Percentiles rank a stretch among this genome's conserved stretches.
These are phyloP conservation scores for Andrena minutula DNA, from an alignment of 2,888 invertebrate genomes.

Conservation along the genomic window DNA sequence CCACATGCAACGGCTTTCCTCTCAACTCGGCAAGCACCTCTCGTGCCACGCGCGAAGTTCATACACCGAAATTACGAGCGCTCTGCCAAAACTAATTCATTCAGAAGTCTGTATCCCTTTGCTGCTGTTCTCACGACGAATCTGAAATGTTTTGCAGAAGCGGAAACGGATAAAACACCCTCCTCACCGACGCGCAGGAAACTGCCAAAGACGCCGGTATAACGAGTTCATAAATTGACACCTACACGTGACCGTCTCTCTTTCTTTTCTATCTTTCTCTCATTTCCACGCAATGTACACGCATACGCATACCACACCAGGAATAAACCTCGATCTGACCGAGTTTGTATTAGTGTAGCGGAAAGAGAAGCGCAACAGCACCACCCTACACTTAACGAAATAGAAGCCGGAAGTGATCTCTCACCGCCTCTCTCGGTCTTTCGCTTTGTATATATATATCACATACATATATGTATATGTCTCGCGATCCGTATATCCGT, in stretches of 20 bases:
- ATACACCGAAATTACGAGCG: background rate
- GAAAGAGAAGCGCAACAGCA: slow-evolving; percentile 43
- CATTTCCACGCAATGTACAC: slow-evolving; percentile 69
- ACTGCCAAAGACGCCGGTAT: slow-evolving; percentile 99
- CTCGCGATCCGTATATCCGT: slow-evolving; percentile 28
- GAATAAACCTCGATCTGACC: slow-evolving; percentile 65
- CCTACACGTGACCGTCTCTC: slow-evolving; percentile 87
- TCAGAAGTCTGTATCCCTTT: no score
- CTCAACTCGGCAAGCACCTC: background rate
- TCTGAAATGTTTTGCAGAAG: slow-evolving; percentile 87
- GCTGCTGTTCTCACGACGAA: slow-evolving; percentile 28
- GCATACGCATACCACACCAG: slow-evolving; percentile 65
- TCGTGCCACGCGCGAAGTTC: background rate
- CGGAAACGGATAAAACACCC: slow-evolving; percentile 94
- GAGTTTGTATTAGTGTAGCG: slow-evolving; percentile 55
- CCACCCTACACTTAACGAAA: slow-evolving; percentile 16
- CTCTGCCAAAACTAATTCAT: background rate
- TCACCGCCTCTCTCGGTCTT: slow-evolving; percentile 31
- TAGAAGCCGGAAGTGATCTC: slow-evolving; percentile 25
- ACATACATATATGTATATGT: background rate
- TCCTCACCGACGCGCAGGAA: slow-evolving; percentile 96
- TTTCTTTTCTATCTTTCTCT: slow-evolving; percentile 79
- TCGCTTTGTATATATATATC: slow-evolving; percentile 47
- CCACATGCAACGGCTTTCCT: background rate
- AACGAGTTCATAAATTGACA: slow-evolving; percentile 87